A percentile compares a stretch with the other conserved stretches of the same genome.
Conservation (phyloP, 2,797 vertebrate species). For the Catharus ustulatus region DNA sequence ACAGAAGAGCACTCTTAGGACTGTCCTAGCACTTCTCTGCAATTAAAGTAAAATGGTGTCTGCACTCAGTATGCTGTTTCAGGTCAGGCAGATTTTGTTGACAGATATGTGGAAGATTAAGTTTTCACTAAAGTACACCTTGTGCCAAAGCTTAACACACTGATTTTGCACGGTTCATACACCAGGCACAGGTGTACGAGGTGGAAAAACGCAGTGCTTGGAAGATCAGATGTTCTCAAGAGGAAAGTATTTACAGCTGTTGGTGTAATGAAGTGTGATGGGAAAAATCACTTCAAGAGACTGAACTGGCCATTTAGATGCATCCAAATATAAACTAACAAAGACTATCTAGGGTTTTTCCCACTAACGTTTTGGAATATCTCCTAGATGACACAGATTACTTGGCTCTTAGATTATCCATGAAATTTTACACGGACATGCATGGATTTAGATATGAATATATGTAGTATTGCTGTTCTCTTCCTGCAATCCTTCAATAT, state of each 20-base stretch:
- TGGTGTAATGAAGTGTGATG: neutral
- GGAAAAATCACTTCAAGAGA: neutral
- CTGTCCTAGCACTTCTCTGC: neutral
- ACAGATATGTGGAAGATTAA: neutral
- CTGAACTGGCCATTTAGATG: neutral
- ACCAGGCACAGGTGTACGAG: slow-evolving; percentile 19
- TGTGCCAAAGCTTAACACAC: slow-evolving; percentile 39
- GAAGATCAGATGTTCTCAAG: slow-evolving; percentile 29
- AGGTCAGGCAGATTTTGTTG: neutral
- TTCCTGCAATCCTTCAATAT: neutral
- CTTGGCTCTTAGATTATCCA: neutral
- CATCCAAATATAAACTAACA: neutral
- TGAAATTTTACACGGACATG: neutral
- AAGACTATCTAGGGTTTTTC: neutral
- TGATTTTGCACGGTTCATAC: neutral
- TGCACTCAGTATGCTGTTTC: neutral
- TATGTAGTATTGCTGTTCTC: neutral
- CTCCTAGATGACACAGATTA: neutral
- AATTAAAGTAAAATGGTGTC: neutral
- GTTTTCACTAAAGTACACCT: slow-evolving; percentile 16
- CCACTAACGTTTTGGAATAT: neutral
- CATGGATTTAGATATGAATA: neutral
- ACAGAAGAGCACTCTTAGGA: neutral
- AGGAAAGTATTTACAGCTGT: slow-evolving; percentile 49
- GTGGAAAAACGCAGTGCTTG: neutral